A percentile compares a stretch with the other conserved stretches of the same genome.
These are phyloP conservation scores for Vulpes lagopus DNA, from an alignment of 2,113 vertebrate species.

Conservation along the genomic window DNA sequence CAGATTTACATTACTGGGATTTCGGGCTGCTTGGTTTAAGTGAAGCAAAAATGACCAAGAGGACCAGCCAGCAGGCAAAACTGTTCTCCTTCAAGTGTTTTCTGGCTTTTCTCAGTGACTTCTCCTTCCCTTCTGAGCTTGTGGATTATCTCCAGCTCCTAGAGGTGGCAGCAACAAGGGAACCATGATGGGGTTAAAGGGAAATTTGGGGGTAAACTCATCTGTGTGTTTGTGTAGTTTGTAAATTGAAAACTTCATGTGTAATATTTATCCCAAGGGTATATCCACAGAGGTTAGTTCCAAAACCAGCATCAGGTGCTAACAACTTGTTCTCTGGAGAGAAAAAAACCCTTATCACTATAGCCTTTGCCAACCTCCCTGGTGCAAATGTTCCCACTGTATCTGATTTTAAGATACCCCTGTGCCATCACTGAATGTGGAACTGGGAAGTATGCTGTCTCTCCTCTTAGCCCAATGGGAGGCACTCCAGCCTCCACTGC, in stretches of 20 bases:
- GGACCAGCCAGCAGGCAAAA: neutral
- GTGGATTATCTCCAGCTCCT: neutral
- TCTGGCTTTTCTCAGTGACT: neutral
- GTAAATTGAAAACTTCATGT: neutral
- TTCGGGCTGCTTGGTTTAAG: conserved; percentile 46
- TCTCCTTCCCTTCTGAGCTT: neutral
- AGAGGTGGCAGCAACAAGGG: neutral
- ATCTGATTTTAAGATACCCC: neutral
- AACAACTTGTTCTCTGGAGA: neutral
- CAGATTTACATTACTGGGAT: conserved; percentile 19
- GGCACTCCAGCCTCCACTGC: neutral
- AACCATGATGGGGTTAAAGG: neutral
- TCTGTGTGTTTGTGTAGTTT: neutral
- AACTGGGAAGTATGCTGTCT: neutral
- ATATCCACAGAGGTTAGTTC: neutral
- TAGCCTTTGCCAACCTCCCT: neutral
- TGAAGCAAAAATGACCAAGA: conserved; percentile 23
- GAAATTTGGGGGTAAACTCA: neutral
- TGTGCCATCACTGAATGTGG: neutral
- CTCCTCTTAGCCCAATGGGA: neutral
- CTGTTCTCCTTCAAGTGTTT: neutral
- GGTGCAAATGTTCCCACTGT: neutral
- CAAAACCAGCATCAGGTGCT: neutral
- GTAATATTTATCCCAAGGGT: neutral
- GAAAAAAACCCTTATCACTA: neutral